Evolutionary conservation across 2,113 vertebrate genomes (phyloP).

Genomic region (Bos javanicus): DNA sequence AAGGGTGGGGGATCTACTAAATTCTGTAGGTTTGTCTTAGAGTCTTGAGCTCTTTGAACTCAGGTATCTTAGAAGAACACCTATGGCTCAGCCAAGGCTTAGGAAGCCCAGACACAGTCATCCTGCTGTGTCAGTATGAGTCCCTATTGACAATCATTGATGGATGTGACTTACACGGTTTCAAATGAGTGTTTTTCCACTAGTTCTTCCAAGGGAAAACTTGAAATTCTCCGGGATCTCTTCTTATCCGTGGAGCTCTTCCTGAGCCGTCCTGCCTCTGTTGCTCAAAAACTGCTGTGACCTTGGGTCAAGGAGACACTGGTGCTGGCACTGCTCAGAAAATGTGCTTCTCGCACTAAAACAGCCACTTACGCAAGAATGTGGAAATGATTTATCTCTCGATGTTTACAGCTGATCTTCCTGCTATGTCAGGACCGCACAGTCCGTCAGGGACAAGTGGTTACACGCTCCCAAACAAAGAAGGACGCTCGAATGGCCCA

Average conservation of each 20-base stretch:
- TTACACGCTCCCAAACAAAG: slow-evolving; percentile 75
- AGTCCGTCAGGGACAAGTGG: slow-evolving; percentile 84
- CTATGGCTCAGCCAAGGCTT: neutral
- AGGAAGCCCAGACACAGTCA: neutral
- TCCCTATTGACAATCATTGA: neutral
- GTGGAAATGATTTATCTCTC: slow-evolving; percentile 92
- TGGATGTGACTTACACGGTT: neutral
- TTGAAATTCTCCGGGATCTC: neutral
- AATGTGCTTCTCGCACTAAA: slow-evolving; percentile 90
- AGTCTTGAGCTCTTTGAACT: neutral
- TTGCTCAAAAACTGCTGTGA: slow-evolving; percentile 87
- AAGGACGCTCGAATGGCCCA: slow-evolving; percentile 70
- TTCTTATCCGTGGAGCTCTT: slow-evolving; percentile 72
- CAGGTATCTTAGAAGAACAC: neutral
- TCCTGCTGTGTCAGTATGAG: neutral
- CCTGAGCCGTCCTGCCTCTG: slow-evolving; percentile 80
- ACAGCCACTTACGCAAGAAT: slow-evolving; percentile 94
- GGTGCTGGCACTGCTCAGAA: slow-evolving; percentile 82
- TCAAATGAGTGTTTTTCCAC: neutral
- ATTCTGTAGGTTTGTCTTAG: neutral
- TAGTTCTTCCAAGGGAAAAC: neutral
- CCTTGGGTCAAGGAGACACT: slow-evolving; percentile 90
- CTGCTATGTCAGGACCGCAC: slow-evolving; percentile 80
- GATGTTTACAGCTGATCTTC: slow-evolving; percentile 79
- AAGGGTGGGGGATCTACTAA: neutral